phyloP scores from a whole-genome alignment of 1,140 invertebrate genomes.

The Archivesica marissinica region DNA sequence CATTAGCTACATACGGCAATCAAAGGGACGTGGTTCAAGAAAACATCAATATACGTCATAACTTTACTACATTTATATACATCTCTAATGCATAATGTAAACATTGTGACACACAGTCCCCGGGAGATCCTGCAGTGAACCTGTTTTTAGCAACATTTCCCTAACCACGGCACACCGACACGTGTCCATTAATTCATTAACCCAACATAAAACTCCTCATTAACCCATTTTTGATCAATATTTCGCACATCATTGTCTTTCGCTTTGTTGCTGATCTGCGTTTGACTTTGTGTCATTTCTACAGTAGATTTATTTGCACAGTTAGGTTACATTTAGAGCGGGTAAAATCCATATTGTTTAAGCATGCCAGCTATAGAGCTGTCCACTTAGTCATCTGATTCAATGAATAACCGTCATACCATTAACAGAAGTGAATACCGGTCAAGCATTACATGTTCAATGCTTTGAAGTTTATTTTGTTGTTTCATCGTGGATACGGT shows the following conservation, averaged over 20 bases:
- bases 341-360: too few species aligned
- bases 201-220: neutral
- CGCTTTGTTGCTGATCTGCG: neutral
- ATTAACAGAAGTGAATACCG: too few species aligned
- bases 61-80: neutral
- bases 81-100: neutral
- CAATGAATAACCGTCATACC: too few species aligned
- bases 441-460: too few species aligned
- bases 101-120: neutral
- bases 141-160: slow-evolving; percentile 2
- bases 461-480: too few species aligned
- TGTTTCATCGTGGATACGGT: too few species aligned
- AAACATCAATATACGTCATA: neutral
- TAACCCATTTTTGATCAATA: neutral
- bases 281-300: neutral
- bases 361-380: too few species aligned
- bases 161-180: neutral
- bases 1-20: too few species aligned
- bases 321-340: too few species aligned
- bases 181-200: slow-evolving; percentile 30
- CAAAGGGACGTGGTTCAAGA: neutral
- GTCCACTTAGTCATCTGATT: too few species aligned
- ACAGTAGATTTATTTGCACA: neutral
- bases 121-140: neutral
- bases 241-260: neutral